These are phyloP conservation scores for Plebejus anna DNA, from an alignment of 2,888 invertebrate genomes.

Conservation along the genomic window DNA sequence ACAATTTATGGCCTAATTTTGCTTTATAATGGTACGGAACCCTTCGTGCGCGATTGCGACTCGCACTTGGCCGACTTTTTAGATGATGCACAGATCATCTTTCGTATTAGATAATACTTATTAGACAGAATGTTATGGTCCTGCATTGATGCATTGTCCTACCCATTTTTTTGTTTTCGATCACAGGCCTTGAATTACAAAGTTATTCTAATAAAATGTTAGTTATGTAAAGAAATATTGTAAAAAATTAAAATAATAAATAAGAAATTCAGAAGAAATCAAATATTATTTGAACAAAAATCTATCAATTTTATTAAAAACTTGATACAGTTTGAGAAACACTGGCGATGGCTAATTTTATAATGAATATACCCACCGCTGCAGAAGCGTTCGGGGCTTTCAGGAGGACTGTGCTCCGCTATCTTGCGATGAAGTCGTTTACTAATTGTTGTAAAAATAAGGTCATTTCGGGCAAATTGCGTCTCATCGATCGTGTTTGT, in stretches of 20 bases:
- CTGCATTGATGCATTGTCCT: too few relatives aligned
- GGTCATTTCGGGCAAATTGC: conserved; percentile 49
- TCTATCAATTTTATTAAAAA: not conserved
- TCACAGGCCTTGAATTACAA: too few relatives aligned
- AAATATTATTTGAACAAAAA: not conserved
- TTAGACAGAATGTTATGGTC: too few relatives aligned
- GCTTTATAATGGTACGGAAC: too few relatives aligned
- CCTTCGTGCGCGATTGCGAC: too few relatives aligned
- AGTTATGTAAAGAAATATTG: too few relatives aligned
- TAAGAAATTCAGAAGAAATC: not conserved
- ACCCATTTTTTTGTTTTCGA: too few relatives aligned
- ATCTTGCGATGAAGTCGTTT: conserved; percentile 60
- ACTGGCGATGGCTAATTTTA: conserved; percentile 69
- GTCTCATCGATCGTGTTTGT: conserved; percentile 66
- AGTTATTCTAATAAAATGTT: too few relatives aligned
- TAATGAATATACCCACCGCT: conserved; percentile 73
- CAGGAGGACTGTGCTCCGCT: conserved; percentile 54
- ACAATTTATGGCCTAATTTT: too few relatives aligned
- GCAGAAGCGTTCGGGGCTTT: conserved; percentile 71
- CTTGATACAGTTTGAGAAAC: conserved; percentile 59
- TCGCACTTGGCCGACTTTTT: too few relatives aligned
- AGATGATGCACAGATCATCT: too few relatives aligned
- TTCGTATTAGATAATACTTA: too few relatives aligned
- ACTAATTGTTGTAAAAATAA: conserved; percentile 55
- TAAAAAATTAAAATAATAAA: not conserved